Conservation (phyloP, 2,113 vertebrate species). For the Lampris incognitus region DNA sequence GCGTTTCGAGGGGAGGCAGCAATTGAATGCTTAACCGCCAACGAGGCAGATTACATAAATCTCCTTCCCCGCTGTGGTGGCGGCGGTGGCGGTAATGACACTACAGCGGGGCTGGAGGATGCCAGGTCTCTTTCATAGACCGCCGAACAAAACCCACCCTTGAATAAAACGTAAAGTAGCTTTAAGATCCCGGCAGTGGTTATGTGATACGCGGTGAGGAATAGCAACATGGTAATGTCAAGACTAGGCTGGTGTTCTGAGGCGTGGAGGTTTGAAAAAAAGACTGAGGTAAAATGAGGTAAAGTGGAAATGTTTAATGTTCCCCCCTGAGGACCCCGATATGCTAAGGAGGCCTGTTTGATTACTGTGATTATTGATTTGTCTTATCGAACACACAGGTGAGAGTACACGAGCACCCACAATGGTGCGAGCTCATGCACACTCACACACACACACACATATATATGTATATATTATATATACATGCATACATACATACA, state of each 20-base stretch:
- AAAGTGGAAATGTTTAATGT: conserved; percentile 15
- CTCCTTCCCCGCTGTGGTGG: conserved; percentile 47
- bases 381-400: conserved; percentile 2
- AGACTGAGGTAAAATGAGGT: conserved; percentile 1
- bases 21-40: conserved; percentile 49
- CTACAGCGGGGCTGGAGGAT: conserved; percentile 36
- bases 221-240: conserved; percentile 9
- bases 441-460: background rate
- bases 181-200: conserved; percentile 7
- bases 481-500: background rate
- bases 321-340: conserved; percentile 5
- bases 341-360: conserved; percentile 4
- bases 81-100: conserved; percentile 65
- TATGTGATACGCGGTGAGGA: conserved; percentile 14
- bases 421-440: too few species aligned
- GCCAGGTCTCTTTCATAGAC: conserved; percentile 60
- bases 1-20: conserved; percentile 36
- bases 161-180: conserved; percentile 47
- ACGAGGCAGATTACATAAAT: conserved; percentile 64
- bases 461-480: background rate
- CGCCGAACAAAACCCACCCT: conserved; percentile 39
- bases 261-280: background rate
- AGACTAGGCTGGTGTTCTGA: background rate
- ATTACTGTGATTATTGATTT: background rate
- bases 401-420: background rate